phyloP scores from a whole-genome alignment of 2,797 vertebrate species.

The Ctenopoma kingsleyae region DNA sequence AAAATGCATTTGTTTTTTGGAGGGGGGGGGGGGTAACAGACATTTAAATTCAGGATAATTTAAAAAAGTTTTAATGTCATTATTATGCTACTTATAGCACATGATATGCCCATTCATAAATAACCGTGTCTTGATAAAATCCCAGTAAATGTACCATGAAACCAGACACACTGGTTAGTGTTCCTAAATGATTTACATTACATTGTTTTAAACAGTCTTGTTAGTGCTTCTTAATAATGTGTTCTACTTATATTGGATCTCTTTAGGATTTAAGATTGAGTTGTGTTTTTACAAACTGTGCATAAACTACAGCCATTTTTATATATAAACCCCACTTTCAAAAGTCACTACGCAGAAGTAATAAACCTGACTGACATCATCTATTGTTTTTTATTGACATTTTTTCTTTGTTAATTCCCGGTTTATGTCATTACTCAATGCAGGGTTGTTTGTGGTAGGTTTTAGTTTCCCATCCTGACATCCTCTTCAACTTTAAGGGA shows the following conservation, averaged over 20 bases:
- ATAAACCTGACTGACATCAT: background rate
- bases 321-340: no score
- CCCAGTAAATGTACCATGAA: background rate
- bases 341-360: background rate
- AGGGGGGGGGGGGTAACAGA: background rate
- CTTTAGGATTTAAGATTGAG: background rate
- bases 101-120: slow-evolving; percentile 2
- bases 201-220: background rate
- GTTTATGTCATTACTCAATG: background rate
- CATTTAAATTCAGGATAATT: background rate
- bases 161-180: background rate
- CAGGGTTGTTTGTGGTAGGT: background rate
- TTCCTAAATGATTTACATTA: background rate
- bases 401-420: background rate
- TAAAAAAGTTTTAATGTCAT: background rate
- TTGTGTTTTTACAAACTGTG: background rate
- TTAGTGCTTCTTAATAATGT: background rate
- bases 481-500: background rate
- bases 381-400: background rate
- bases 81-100: background rate
- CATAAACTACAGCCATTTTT: no score
- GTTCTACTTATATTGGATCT: background rate
- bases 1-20: slow-evolving; percentile 9
- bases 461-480: background rate
- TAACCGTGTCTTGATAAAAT: slow-evolving; percentile 16